Conservation (phyloP, 2,888 invertebrate genomes). For the Scaptomyza cyrtandrae region DNA sequence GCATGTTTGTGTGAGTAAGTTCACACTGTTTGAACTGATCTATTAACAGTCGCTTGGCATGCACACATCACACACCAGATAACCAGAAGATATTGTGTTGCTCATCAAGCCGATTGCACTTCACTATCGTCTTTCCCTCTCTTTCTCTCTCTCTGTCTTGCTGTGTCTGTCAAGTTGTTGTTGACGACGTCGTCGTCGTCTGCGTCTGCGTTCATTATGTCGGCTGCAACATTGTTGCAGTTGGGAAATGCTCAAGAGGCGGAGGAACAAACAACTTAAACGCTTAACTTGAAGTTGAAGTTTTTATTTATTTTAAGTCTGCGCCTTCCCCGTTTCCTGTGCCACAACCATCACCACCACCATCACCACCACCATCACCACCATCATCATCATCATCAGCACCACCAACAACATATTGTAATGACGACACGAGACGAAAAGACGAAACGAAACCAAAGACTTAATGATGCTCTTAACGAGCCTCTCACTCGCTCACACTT, state of each 20-base stretch:
- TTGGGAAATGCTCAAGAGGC: constrained; percentile 68
- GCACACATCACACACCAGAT: constrained; percentile 8
- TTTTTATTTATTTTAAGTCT: constrained; percentile 77
- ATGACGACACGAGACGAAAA: constrained; percentile 41
- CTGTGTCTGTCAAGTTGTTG: neutral
- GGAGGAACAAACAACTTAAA: constrained; percentile 77
- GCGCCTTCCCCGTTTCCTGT: constrained; percentile 46
- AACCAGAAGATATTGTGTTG: constrained; percentile 35
- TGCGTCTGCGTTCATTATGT: constrained; percentile 57
- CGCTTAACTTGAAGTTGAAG: constrained; percentile 72
- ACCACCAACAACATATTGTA: constrained; percentile 24
- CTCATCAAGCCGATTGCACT: constrained; percentile 19
- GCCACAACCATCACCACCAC: constrained; percentile 1
- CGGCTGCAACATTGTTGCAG: constrained; percentile 75
- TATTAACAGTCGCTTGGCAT: constrained; percentile 64
- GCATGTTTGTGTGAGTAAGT: constrained; percentile 39
- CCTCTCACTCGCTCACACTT: constrained; percentile 47
- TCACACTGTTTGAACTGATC: constrained; percentile 72
- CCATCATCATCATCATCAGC: neutral
- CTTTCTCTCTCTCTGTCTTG: neutral
- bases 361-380: neutral
- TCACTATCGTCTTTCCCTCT: neutral
- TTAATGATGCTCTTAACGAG: constrained; percentile 70
- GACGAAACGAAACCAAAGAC: constrained; percentile 26
- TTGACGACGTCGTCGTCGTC: constrained; percentile 1